phyloP scores from a whole-genome alignment of 2,888 invertebrate species.

The Drosophila kambysellisi region DNA sequence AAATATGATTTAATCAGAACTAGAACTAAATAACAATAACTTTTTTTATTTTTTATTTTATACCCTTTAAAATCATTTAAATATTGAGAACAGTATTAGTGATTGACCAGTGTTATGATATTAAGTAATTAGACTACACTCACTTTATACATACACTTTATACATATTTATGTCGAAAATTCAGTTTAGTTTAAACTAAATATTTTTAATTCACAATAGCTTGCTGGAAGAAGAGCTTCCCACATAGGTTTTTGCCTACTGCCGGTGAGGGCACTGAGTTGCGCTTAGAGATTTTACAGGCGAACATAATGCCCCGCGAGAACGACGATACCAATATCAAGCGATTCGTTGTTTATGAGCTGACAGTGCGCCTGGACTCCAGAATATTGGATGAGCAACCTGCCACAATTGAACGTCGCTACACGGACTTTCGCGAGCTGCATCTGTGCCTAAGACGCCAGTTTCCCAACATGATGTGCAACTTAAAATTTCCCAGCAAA shows the following conservation, averaged over 20 bases:
- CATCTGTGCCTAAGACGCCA: slow-evolving; percentile 88
- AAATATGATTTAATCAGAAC: not conserved
- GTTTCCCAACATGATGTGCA: slow-evolving; percentile 86
- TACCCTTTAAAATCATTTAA: not conserved
- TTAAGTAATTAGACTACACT: not conserved
- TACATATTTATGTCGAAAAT: not conserved
- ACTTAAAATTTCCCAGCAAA: slow-evolving; percentile 89
- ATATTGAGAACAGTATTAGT: not conserved
- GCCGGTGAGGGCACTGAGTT: slow-evolving; percentile 77
- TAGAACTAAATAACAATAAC: not conserved
- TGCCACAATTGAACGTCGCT: slow-evolving; percentile 89
- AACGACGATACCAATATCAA: slow-evolving; percentile 86
- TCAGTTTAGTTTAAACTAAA: not conserved
- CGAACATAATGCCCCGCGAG: slow-evolving; percentile 88
- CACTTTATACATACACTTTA: too few relatives aligned
- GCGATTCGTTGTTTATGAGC: slow-evolving; percentile 89
- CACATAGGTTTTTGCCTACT: slow-evolving; percentile 66
- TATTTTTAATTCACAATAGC: slow-evolving; percentile 55
- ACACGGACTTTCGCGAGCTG: slow-evolving; percentile 90
- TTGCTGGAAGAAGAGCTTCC: slow-evolving; percentile 80
- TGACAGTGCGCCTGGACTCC: slow-evolving; percentile 88
- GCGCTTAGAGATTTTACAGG: slow-evolving; percentile 88
- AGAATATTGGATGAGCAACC: slow-evolving; percentile 87
- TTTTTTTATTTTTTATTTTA: too few relatives aligned
- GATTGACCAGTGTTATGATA: not conserved